phyloP scores from a whole-genome alignment of 2,888 invertebrate species.

The Lysandra bellargus region DNA sequence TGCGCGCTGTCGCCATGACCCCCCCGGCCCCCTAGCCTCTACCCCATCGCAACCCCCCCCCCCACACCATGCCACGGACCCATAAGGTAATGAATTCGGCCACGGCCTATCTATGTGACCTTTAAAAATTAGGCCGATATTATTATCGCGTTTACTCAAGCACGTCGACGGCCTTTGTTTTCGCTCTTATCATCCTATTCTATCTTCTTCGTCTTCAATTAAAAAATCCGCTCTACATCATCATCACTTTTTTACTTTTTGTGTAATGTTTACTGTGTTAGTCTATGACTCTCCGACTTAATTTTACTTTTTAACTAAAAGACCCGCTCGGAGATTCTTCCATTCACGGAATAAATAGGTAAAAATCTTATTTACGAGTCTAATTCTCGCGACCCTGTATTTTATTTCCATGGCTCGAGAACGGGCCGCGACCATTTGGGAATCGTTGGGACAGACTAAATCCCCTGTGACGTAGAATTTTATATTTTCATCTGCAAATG shows the following conservation, averaged over 20 bases:
- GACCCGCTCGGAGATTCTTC: neutral
- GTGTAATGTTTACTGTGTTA: neutral
- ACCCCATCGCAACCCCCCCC: conserved; percentile 45
- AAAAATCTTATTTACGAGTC: conserved; percentile 14
- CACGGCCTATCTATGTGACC: conserved; percentile 68
- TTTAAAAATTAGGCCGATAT: conserved; percentile 71
- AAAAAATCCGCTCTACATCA: neutral
- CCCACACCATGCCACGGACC: conserved; percentile 52
- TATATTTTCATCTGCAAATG: conserved; percentile 21
- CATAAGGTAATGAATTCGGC: conserved; percentile 74
- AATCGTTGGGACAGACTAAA: conserved; percentile 15
- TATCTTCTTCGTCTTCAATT: neutral
- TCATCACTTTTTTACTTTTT: neutral
- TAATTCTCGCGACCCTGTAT: conserved; percentile 12
- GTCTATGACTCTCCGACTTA: neutral
- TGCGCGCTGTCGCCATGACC: conserved; percentile 64
- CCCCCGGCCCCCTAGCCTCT: conserved; percentile 51
- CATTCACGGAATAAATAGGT: conserved; percentile 4
- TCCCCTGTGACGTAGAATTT: conserved; percentile 19
- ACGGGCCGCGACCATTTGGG: conserved; percentile 10
- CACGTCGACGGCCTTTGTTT: neutral
- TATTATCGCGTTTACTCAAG: conserved; percentile 43
- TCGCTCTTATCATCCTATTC: neutral
- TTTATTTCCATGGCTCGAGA: conserved; percentile 3
- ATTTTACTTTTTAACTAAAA: conserved; percentile 5